Percentiles rank a stretch among this genome's conserved stretches.
Evolutionary conservation across 35 echinoderm and acorn worm genomes (phyloP).

Genomic region (Lytechinus pictus): DNA sequence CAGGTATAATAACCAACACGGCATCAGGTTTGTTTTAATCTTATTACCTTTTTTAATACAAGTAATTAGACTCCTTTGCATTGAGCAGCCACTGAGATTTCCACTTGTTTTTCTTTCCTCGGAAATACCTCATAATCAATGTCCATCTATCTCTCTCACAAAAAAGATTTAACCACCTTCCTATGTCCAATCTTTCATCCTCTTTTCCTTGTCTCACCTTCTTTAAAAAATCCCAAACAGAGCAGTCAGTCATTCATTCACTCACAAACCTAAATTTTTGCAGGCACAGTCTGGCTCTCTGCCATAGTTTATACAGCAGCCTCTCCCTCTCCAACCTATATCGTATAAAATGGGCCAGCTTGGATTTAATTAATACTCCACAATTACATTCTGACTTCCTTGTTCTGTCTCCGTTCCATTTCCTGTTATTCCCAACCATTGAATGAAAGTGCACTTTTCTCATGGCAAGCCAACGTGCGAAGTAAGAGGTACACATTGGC

Average conservation of each 20-base stretch:
- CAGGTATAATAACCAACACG: no score
- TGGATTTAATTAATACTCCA: constrained; percentile 29
- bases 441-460: constrained; percentile 1
- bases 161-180: not conserved
- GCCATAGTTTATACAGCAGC: not conserved
- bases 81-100: no score
- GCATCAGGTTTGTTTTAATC: no score
- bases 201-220: not conserved
- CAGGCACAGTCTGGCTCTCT: not conserved
- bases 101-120: not conserved
- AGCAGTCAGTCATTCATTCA: not conserved
- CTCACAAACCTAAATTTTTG: not conserved
- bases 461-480: not conserved
- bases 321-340: not conserved
- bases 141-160: not conserved
- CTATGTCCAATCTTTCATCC: not conserved
- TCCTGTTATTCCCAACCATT: constrained; percentile 23
- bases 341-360: not conserved
- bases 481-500: not conserved
- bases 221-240: not conserved
- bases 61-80: no score
- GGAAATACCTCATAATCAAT: not conserved
- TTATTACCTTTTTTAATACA: no score
- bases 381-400: constrained; percentile 43
- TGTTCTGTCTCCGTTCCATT: constrained; percentile 27